A percentile compares a stretch with the other conserved stretches of the same genome.
Conservation (phyloP, 2,797 vertebrate genomes). For the Ctenochaetus hawaiiensis region DNA sequence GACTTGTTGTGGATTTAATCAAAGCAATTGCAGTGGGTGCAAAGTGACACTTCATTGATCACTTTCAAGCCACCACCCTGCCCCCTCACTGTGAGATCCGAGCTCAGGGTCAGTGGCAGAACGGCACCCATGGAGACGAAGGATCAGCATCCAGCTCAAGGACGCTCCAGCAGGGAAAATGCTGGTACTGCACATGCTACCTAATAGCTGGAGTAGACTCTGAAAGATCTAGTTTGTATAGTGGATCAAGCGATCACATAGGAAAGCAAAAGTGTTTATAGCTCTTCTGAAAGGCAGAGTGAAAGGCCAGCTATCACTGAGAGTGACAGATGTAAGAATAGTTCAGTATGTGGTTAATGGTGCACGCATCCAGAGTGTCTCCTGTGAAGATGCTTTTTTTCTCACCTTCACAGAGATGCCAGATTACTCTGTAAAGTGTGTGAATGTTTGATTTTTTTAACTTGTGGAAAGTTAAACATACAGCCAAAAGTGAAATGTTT, state of each 20-base stretch:
- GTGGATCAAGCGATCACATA: too few relatives aligned
- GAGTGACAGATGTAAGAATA: too few relatives aligned
- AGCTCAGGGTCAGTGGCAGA: constrained; percentile 42
- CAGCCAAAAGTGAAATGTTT: background rate
- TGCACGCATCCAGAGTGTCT: too few relatives aligned
- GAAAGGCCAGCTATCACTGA: too few relatives aligned
- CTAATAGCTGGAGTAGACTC: background rate
- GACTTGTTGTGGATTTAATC: constrained; percentile 42
- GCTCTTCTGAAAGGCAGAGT: background rate
- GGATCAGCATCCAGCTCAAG: constrained; percentile 45
- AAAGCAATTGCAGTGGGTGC: constrained; percentile 29
- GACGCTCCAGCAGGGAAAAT: constrained; percentile 33
- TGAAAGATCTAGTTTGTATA: too few relatives aligned
- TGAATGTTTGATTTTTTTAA: background rate
- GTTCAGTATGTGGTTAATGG: too few relatives aligned
- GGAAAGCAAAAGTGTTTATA: too few relatives aligned
- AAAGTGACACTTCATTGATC: constrained; percentile 51
- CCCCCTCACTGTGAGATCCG: constrained; percentile 21
- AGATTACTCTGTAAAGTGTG: background rate
- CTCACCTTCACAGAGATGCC: background rate
- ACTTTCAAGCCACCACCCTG: constrained; percentile 21
- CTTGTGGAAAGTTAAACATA: background rate
- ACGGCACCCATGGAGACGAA: constrained; percentile 21
- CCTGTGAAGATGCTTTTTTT: background rate
- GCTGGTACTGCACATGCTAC: constrained; percentile 8